Conservation (phyloP, 2,888 invertebrate genomes). For the Cetonia aurata region DNA sequence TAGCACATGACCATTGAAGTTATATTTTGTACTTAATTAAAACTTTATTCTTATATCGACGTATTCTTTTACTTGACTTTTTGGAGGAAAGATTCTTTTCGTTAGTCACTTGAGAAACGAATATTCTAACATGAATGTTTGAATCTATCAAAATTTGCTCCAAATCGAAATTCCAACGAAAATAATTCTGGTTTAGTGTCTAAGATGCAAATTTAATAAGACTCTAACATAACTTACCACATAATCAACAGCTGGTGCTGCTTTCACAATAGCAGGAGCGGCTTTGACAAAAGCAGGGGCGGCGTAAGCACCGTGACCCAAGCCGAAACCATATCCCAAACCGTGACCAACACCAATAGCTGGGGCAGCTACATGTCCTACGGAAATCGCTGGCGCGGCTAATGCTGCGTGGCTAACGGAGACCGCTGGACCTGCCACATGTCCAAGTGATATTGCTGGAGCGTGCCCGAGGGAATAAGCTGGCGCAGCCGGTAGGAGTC, state of each 20-base stretch:
- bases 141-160: too few species aligned
- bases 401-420: conserved; percentile 45
- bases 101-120: too few species aligned
- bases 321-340: conserved; percentile 39
- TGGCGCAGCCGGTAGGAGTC: conserved; percentile 61
- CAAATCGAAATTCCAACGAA: background rate
- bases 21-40: too few species aligned
- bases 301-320: conserved; percentile 50
- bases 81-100: too few species aligned
- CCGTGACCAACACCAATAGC: conserved; percentile 41
- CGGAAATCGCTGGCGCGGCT: conserved; percentile 48
- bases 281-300: conserved; percentile 53
- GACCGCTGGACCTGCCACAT: conserved; percentile 13
- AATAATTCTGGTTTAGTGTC: background rate
- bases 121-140: too few species aligned
- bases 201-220: background rate
- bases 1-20: too few species aligned
- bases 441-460: conserved; percentile 34
- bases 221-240: conserved; percentile 53
- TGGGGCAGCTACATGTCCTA: conserved; percentile 41
- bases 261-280: conserved; percentile 56
- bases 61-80: too few species aligned
- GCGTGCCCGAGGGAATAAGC: conserved; percentile 38
- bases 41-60: too few species aligned
- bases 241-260: conserved; percentile 59